phyloP scores from a whole-genome alignment of 2,113 vertebrate species.

The Rhynchomys soricoides region DNA sequence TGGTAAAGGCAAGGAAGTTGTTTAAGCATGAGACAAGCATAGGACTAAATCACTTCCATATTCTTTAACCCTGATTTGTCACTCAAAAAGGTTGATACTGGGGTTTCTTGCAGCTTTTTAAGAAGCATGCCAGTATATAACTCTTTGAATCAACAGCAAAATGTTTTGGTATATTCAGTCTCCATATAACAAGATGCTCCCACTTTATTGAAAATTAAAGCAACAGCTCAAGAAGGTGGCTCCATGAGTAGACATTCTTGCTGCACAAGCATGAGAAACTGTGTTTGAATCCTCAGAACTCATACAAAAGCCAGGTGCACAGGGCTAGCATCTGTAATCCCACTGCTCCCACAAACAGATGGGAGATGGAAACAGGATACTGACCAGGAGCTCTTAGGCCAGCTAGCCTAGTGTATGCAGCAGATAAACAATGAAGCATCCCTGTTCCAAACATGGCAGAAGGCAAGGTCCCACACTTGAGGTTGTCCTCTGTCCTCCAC shows the following conservation, averaged over 20 bases:
- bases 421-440: neutral
- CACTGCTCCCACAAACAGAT: neutral
- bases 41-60: neutral
- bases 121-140: neutral
- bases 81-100: neutral
- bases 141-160: neutral
- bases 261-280: neutral
- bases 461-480: neutral
- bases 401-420: neutral
- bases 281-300: neutral
- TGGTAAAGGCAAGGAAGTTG: neutral
- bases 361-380: neutral
- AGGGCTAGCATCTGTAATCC: neutral
- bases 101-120: neutral
- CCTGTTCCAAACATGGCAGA: neutral
- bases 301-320: neutral
- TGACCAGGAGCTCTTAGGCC: neutral
- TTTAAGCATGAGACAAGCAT: neutral
- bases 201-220: conserved; percentile 48
- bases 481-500: neutral
- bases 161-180: neutral
- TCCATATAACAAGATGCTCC: conserved; percentile 30
- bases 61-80: neutral
- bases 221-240: neutral
- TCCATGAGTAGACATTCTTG: neutral